These are phyloP conservation scores for Ophiodon elongatus DNA, from an alignment of 2,113 vertebrate genomes.

Conservation along the genomic window DNA sequence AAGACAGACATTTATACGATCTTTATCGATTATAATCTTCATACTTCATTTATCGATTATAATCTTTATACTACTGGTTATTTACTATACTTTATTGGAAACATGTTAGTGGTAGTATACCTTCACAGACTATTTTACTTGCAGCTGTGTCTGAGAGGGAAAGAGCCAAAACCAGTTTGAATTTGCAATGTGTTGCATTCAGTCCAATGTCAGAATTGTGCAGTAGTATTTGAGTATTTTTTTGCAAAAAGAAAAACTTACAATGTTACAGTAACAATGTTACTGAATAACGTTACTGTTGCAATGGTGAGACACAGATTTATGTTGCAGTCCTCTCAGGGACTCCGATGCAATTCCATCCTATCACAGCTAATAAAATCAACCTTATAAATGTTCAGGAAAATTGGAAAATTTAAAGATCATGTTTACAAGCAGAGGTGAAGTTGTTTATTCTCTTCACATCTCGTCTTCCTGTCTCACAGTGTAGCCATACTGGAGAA, in stretches of 20 bases:
- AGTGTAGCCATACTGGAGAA: background rate
- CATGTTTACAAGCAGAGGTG: background rate
- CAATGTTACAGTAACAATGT: no score
- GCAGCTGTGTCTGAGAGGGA: background rate
- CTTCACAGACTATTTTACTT: background rate
- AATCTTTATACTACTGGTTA: background rate
- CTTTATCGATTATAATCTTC: background rate
- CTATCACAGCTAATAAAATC: background rate
- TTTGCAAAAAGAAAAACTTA: background rate
- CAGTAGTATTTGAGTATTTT: background rate
- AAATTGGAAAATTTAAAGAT: background rate
- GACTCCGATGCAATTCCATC: background rate
- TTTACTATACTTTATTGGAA: background rate
- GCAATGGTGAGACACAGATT: background rate
- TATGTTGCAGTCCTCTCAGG: background rate
- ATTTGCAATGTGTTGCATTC: background rate
- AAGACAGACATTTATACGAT: background rate
- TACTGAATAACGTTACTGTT: background rate
- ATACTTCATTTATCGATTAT: background rate
- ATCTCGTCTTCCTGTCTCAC: background rate
- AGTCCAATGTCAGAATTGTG: background rate
- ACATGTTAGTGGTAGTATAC: background rate
- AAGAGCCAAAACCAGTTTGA: background rate
- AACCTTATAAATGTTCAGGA: background rate
- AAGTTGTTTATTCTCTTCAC: constrained; percentile 39